Conservation (phyloP, 2,797 vertebrate species). For the Mus minutoides region DNA sequence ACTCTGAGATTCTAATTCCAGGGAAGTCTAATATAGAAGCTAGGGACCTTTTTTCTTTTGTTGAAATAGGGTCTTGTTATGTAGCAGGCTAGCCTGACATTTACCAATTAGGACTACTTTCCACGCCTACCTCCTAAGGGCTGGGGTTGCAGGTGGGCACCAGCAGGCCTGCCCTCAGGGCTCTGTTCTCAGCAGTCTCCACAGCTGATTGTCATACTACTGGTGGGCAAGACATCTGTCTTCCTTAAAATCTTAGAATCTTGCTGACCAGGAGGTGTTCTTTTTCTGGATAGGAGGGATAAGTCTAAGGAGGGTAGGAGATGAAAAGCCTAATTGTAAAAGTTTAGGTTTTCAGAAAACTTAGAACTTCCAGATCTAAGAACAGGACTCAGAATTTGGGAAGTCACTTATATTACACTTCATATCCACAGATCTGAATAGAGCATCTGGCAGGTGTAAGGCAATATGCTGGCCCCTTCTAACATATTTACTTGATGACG, state of each 20-base stretch:
- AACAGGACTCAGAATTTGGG: not conserved
- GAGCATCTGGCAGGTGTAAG: not conserved
- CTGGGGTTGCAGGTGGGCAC: not conserved
- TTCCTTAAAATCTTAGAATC: conserved; percentile 27
- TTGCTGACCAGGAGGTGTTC: not conserved
- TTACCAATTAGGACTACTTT: not conserved
- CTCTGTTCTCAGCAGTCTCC: conserved; percentile 8
- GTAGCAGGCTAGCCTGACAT: not conserved
- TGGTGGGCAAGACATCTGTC: not conserved
- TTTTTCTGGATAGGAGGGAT: conserved; percentile 50
- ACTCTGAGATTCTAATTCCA: conserved; percentile 46
- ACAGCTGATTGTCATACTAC: conserved; percentile 7
- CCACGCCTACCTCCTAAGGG: not conserved
- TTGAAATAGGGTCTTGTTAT: not conserved
- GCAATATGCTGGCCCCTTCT: conserved; percentile 6
- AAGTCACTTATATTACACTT: not conserved
- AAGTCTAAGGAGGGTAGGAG: not conserved
- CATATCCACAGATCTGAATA: not conserved
- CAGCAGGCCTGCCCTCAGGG: not conserved
- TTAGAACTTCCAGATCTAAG: conserved; percentile 8
- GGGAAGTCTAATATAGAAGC: not conserved
- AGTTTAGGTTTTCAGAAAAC: conserved; percentile 27
- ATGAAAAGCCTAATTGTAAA: conserved; percentile 52
- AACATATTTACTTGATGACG: not conserved
- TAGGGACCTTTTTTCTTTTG: conserved; percentile 36